Evolutionary conservation across 2,888 invertebrate species (phyloP).

Genomic region (Macrophya alboannulata): DNA sequence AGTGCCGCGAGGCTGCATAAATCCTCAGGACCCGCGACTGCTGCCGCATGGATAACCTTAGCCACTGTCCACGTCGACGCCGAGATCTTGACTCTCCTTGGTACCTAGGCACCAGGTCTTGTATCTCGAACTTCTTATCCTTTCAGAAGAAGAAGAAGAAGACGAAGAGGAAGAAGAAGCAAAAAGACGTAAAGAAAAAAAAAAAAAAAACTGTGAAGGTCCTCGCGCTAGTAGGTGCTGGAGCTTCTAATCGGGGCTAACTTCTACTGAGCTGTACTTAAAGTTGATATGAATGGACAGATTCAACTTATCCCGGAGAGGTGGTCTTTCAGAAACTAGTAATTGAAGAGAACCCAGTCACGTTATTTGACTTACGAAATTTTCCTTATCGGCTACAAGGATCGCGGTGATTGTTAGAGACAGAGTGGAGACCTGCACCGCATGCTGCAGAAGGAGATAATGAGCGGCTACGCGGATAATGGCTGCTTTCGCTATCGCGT

Average conservation of each 20-base stretch:
- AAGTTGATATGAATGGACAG: neutral
- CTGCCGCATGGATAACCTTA: constrained; percentile 44
- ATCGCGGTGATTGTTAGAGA: constrained; percentile 50
- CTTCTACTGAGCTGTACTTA: constrained; percentile 20
- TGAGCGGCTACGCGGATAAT: constrained; percentile 55
- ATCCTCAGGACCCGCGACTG: constrained; percentile 65
- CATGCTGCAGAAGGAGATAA: constrained; percentile 48
- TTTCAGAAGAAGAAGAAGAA: neutral
- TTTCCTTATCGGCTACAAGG: constrained; percentile 38
- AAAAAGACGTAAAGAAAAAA: neutral
- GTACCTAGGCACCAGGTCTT: constrained; percentile 19
- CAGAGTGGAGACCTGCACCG: neutral
- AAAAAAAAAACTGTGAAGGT: neutral
- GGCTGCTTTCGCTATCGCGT: constrained; percentile 55
- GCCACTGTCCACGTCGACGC: constrained; percentile 47
- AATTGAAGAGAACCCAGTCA: constrained; percentile 45
- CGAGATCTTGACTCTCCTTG: constrained; percentile 31
- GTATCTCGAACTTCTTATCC: constrained; percentile 16
- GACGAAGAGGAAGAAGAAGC: neutral
- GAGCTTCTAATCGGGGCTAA: constrained; percentile 35
- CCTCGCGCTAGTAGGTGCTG: constrained; percentile 13
- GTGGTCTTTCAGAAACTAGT: constrained; percentile 4
- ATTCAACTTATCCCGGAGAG: neutral
- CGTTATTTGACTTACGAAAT: constrained; percentile 51
- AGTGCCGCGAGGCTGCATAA: constrained; percentile 76